A percentile compares a stretch with the other conserved stretches of the same genome.
Conservation (phyloP, 2,888 invertebrate species). For the Thecophora atra region DNA sequence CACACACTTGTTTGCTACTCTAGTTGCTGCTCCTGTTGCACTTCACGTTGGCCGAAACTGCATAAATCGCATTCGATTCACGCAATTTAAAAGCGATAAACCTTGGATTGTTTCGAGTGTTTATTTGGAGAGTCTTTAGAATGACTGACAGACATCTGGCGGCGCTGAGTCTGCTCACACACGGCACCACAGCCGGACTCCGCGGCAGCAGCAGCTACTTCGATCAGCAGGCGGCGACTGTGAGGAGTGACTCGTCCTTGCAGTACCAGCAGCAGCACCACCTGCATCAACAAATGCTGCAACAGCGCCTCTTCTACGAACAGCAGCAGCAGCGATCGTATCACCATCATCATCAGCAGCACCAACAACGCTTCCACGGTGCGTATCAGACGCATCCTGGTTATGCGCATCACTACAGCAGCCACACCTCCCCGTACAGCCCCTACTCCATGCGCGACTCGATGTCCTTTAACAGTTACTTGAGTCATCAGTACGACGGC, state of each 20-base stretch:
- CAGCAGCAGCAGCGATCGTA: constrained; percentile 15
- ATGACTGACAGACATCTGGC: constrained; percentile 38
- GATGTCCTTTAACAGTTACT: constrained; percentile 5
- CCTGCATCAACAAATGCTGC: not conserved
- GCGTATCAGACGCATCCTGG: not conserved
- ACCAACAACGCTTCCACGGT: constrained; percentile 4
- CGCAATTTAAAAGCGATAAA: constrained; percentile 11
- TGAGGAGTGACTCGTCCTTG: no score
- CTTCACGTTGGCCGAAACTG: not conserved
- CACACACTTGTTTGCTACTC: not conserved
- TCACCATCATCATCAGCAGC: constrained; percentile 17
- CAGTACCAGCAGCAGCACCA: constrained; percentile 2
- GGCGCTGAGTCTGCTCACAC: constrained; percentile 26
- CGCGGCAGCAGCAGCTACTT: constrained; percentile 18
- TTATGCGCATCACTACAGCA: constrained; percentile 7
- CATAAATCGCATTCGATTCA: constrained; percentile 4
- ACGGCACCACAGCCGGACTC: not conserved
- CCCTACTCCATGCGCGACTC: constrained; percentile 1
- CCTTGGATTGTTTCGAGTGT: not conserved
- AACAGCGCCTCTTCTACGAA: constrained; percentile 1
- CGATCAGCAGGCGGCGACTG: no score
- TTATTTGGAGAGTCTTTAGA: constrained; percentile 9
- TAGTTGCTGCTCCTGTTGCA: not conserved
- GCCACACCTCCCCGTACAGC: not conserved
- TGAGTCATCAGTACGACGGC: constrained; percentile 42